Evolutionary conservation across 2,113 vertebrate species (phyloP).

Genomic region (Rana temporaria): DNA sequence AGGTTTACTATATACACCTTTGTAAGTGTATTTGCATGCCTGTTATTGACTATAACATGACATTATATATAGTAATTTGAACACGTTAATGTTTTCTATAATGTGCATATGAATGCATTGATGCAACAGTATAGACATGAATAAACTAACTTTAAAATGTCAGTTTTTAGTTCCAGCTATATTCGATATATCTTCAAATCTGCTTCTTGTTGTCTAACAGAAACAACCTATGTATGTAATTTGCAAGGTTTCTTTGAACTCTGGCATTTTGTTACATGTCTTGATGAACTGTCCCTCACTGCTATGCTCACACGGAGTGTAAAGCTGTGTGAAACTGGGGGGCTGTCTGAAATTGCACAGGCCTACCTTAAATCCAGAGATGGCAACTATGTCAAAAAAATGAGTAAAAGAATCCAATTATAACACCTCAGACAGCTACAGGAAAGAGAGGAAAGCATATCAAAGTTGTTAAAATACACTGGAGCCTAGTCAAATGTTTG

Average conservation of each 20-base stretch:
- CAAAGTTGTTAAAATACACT: constrained; percentile 53
- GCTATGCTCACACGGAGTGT: constrained; percentile 21
- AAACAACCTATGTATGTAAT: not conserved
- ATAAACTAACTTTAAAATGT: too few relatives aligned
- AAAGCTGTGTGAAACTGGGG: constrained; percentile 25
- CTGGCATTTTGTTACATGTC: not conserved
- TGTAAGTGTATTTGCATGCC: too few relatives aligned
- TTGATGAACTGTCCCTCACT: not conserved
- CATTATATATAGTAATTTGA: too few relatives aligned
- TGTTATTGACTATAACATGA: too few relatives aligned
- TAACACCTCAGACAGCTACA: constrained; percentile 58
- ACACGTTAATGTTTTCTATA: too few relatives aligned
- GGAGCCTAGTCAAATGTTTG: constrained; percentile 59
- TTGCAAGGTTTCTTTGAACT: not conserved
- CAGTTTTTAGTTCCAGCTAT: not conserved
- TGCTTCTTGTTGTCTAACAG: constrained; percentile 1
- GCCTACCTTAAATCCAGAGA: constrained; percentile 50
- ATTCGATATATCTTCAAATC: not conserved
- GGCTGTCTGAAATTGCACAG: constrained; percentile 50
- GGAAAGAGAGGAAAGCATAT: constrained; percentile 55
- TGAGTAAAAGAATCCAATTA: constrained; percentile 55
- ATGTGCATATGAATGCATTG: too few relatives aligned
- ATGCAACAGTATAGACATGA: too few relatives aligned
- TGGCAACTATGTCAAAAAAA: constrained; percentile 49
- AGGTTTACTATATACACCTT: too few relatives aligned